A percentile compares a stretch with the other conserved stretches of the same genome.
These are phyloP conservation scores for Rallus limicola DNA, from an alignment of 2,113 vertebrate genomes.

Conservation along the genomic window DNA sequence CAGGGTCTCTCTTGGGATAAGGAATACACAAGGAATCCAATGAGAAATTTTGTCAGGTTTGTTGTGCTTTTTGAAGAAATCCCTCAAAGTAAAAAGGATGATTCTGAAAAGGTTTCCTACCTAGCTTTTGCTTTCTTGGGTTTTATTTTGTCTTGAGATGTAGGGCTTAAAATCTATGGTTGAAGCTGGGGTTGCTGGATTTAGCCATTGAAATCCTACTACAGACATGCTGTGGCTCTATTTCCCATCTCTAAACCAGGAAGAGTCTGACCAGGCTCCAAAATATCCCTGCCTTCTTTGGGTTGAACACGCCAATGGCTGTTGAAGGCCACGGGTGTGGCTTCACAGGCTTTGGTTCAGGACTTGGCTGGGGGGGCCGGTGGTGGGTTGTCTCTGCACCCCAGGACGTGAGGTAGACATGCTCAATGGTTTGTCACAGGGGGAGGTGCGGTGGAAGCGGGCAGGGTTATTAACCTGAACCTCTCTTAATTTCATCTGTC, in stretches of 20 bases:
- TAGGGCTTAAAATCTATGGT: not conserved
- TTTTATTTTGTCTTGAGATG: not conserved
- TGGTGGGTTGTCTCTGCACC: accelerated
- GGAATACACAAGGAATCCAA: not conserved
- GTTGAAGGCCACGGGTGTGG: not conserved
- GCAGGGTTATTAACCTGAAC: not conserved
- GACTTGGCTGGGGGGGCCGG: accelerated
- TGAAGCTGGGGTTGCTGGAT: not conserved
- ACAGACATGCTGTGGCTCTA: accelerated
- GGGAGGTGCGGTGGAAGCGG: accelerated
- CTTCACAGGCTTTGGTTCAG: not conserved
- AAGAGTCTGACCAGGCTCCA: not conserved
- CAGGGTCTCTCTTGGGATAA: not conserved
- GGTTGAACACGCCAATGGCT: accelerated
- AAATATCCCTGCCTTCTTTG: too few relatives aligned
- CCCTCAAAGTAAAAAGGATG: not conserved
- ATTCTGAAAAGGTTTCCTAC: not conserved
- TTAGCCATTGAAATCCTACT: not conserved
- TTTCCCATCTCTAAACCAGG: not conserved
- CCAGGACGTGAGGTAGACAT: accelerated
- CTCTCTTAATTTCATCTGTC: not conserved
- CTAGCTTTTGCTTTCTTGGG: not conserved
- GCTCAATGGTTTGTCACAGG: not conserved
- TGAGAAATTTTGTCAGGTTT: not conserved
- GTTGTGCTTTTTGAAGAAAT: not conserved